Evolutionary conservation across 53 echinoderm and acorn worm genomes (phyloP), one percentile per base, ranked within the genome.

Genomic region (Echinometra lucunter): DNA sequence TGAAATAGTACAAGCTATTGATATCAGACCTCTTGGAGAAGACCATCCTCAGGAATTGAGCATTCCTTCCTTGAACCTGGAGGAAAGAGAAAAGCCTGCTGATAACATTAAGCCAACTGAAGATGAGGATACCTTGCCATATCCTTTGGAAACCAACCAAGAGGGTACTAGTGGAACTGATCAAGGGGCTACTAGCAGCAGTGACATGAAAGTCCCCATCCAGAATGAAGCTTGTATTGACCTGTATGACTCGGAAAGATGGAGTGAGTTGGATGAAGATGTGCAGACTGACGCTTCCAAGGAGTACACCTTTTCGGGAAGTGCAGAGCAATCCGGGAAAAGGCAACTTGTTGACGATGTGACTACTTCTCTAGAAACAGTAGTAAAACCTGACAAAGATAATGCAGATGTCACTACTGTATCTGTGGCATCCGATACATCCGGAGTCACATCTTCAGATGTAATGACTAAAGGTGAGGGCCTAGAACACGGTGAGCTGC

Each of bases 211-310:
- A 49, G 89, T 37, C 34, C 53, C 53, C 0, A 34, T 57, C 35
- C 25, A 32, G 44, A 60, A 89, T 89, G 89, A 89, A 89, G 89
- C 60, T 40, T 57, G 57, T 57, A 89, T 89, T 58, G 34, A 89
- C 23, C 57, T 89, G 89, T 60, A 89, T 23, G 91, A 91, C 47
- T 66, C 67, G 23, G 91, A 91, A 17, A 91, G 91, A 67, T 66
- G 91, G 91, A 91, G 91, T 67, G 91, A 91, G 63, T 67, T 69
- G 27, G 91, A 91, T 44, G 91, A 91, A 32, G 67, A 63, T 2
- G 28, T 37, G 15, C 91, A 66, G 70, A 27, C 91, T 44, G 91
- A 91, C 60, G 58, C 89, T 37, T 89, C 91, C 27, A 67, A 91
- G 30, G 67, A 44, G 38, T 27, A 44, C 15, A 37, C 67, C 11